Evolutionary conservation across 1,140 invertebrate species (phyloP), one percentile per base, ranked within the genome.

Genomic region (Diplogasteroides magnus): DNA sequence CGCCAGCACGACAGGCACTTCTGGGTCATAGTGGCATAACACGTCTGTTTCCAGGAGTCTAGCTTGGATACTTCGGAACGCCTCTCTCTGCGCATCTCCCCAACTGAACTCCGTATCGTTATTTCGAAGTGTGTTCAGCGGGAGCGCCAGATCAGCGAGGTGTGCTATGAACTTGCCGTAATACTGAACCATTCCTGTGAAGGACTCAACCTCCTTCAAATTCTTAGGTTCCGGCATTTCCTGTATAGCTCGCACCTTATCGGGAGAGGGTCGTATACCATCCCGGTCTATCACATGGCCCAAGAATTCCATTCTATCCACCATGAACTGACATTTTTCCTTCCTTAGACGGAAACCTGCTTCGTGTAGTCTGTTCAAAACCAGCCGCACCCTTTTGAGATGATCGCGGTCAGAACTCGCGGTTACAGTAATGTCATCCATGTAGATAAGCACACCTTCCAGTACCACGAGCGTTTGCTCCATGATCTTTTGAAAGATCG

Each of bases 401-500:
- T 74, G 72, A 25, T 70, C 64, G n/a, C 61, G 55, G 26, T 31
- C 1, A 1, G 48, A 28, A 11, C 28, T 15, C 14, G 56, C 73
- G 11, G 73, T 72, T 27, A 74, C 48, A 32, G 68, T 73, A 29
- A 76, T 58, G 64, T 76, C 74, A 28, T 76, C 77, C 0, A 79
- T 25, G 55, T 77, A 77, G 19, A 25, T 63, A 27, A 75, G 64
- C 19, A 76, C 76, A n/a, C 70, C 75, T 31, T 74, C 72, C 6
- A 85, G 63, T 31, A 72, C 75, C 56, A 60, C 26, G 13, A 87
- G 61, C 6, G 84, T 73, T 69, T 81, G 69, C 57, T 85, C 83
- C 25, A 87, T 85, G n/a, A 83, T 77, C 68, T 81, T 48, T 74
- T 88, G 85, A 71, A 87, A 88, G 68, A 86, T 83, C n/a, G 79